These are phyloP conservation scores for Sanderia malayensis DNA, from an alignment of 30 jellyfish, hydroid and myxozoan genomes.

Conservation along the genomic window DNA sequence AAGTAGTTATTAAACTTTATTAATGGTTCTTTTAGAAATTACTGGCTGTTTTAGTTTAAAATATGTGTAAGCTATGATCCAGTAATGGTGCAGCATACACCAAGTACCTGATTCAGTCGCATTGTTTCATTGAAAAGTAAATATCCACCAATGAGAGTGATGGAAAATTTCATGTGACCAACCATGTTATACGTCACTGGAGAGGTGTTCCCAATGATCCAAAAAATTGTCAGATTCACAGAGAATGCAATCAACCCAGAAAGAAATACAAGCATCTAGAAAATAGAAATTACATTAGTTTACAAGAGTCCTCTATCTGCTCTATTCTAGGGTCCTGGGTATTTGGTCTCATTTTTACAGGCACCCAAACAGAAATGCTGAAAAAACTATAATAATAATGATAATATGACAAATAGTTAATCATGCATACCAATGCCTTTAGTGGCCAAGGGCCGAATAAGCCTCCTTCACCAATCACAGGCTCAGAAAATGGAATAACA, in stretches of 20 bases:
- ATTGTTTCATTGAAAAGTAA: conserved; percentile 58
- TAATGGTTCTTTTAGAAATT: conserved; percentile 43
- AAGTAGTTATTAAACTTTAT: conserved; percentile 48
- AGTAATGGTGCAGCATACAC: conserved; percentile 65
- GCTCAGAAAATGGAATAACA: conserved; percentile 84
- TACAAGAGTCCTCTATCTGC: too few species aligned
- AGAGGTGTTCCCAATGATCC: conserved; percentile 98
- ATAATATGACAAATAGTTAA: too few species aligned
- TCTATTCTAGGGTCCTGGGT: too few species aligned
- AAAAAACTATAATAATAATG: too few species aligned
- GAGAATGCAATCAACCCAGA: conserved; percentile 91
- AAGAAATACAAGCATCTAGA: conserved; percentile 59
- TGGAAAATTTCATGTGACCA: conserved; percentile 83
- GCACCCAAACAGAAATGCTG: too few species aligned
- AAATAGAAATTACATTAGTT: conserved; percentile 1
- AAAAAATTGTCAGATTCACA: conserved; percentile 82
- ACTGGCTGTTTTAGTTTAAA: conserved; percentile 72
- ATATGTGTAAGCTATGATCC: conserved; percentile 74
- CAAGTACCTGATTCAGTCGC: conserved; percentile 64
- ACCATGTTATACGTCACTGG: conserved; percentile 98
- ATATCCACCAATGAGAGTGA: conserved; percentile 74
- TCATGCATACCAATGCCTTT: conserved; percentile 82
- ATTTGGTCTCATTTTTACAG: too few species aligned
- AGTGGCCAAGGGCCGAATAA: conserved; percentile 82
- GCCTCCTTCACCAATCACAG: conserved; percentile 79